These are phyloP conservation scores for Lutjanus erythropterus DNA, from an alignment of 2,113 vertebrate genomes.

Conservation along the genomic window DNA sequence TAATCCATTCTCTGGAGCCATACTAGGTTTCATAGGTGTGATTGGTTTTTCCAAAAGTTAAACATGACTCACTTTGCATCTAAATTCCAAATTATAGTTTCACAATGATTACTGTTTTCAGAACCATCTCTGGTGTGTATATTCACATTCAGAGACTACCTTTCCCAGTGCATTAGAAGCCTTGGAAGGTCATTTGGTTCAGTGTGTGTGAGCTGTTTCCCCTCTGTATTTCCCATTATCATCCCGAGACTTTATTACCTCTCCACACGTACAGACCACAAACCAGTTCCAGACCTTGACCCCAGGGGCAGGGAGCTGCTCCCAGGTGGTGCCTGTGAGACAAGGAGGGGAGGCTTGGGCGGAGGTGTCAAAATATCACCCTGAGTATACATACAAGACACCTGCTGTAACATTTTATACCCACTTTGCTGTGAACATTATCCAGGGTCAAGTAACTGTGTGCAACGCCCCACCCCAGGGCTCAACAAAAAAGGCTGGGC, in stretches of 20 bases:
- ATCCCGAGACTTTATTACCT: neutral
- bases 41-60: neutral
- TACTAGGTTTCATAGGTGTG: neutral
- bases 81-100: neutral
- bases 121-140: neutral
- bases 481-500: too few species aligned
- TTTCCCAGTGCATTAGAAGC: neutral
- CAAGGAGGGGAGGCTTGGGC: neutral
- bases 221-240: neutral
- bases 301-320: neutral
- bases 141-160: neutral
- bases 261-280: neutral
- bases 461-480: neutral
- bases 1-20: neutral
- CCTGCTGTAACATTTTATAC: neutral
- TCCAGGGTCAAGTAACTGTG: neutral
- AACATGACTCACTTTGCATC: neutral
- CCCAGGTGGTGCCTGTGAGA: neutral
- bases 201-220: neutral
- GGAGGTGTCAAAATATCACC: neutral
- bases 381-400: neutral
- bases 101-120: neutral
- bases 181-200: neutral
- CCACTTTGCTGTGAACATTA: neutral
- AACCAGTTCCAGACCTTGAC: neutral